Evolutionary conservation across 2,797 vertebrate species (phyloP), one percentile per base, ranked within the genome.

Genomic region (Lepidocolaptes lacrymiger): DNA sequence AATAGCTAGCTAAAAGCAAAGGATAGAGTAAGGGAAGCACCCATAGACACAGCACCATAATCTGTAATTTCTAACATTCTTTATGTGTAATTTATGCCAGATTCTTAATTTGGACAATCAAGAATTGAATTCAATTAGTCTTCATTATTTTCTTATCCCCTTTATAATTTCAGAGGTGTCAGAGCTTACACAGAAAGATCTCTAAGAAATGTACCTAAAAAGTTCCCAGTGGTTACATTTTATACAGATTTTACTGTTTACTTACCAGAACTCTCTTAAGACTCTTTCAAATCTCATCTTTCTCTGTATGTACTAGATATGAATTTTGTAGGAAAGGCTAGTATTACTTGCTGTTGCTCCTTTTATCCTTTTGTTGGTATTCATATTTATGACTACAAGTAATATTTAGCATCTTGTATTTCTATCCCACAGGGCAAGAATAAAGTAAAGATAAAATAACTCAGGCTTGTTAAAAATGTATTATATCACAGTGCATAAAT

Each of bases 281-380:
- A 71, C 3, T 36, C 12, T 41, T 63, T 28, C 48, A 7, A 51
- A 15, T 77, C 55, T 26, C 3, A 12, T 55, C 17, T 69, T 5
- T 43, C 18, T 82, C 39, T 8, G 0, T 32, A 59, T 28, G 6
- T 54, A 23, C 43, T 26, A 69, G 16, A 32, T 44, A 5, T 14
- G 41, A 67, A 14, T 63, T 80, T 62, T 74, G 14, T 20, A 73
- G 12, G 16, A 59, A 55, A 71, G 63, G 4, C 6, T 34, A 26
- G 7, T 37, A 32, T 46, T 66, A 9, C 8, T 37, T 0, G 0
- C 15, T 41, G 13, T 49, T 49, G 7, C 3, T 71, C 20, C 17
- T 74, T 68, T 36, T n/a, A 59, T 59, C 3, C 2, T 21, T 54
- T 77, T 69, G 6, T 51, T 52, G 2, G 3, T 75, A 49, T 71